Percentiles rank a stretch among this genome's conserved stretches.
These are phyloP conservation scores for Drosophila flavopinicola DNA, from an alignment of 2,888 invertebrate species.

Conservation along the genomic window DNA sequence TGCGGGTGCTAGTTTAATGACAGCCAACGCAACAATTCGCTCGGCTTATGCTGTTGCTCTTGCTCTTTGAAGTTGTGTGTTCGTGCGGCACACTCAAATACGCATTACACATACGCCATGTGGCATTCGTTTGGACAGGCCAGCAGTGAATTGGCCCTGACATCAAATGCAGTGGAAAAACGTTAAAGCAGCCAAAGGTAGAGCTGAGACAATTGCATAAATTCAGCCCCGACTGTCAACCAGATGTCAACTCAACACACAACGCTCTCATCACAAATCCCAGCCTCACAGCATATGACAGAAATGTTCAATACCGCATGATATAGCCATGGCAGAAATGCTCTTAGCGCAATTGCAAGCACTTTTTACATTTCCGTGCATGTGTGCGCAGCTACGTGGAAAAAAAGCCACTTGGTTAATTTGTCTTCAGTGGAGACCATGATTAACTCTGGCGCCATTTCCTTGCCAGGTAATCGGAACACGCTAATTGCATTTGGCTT, in stretches of 20 bases:
- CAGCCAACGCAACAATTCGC: slow-evolving; percentile 53
- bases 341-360: slow-evolving; percentile 26
- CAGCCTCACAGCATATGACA: not conserved
- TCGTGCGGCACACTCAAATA: slow-evolving; percentile 31
- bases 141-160: slow-evolving; percentile 17
- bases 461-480: slow-evolving; percentile 57
- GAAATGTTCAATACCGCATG: not conserved
- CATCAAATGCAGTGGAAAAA: slow-evolving; percentile 12
- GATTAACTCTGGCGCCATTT: slow-evolving; percentile 65
- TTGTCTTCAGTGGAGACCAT: slow-evolving; percentile 58
- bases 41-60: slow-evolving; percentile 17
- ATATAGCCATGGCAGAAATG: slow-evolving; percentile 12
- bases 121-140: slow-evolving; percentile 24
- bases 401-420: slow-evolving; percentile 50
- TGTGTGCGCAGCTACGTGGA: slow-evolving; percentile 1
- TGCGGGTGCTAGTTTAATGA: slow-evolving; percentile 55
- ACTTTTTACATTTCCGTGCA: not conserved
- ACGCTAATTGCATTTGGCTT: slow-evolving; percentile 70
- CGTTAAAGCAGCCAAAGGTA: slow-evolving; percentile 8
- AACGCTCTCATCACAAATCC: not conserved
- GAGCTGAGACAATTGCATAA: slow-evolving; percentile 25
- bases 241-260: not conserved
- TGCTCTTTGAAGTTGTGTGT: slow-evolving; percentile 67
- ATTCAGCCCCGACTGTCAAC: slow-evolving; percentile 4
- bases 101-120: slow-evolving; percentile 47